Evolutionary conservation across 2,888 invertebrate genomes (phyloP), one percentile per base, ranked within the genome.

Genomic region (Drosophila dives): DNA sequence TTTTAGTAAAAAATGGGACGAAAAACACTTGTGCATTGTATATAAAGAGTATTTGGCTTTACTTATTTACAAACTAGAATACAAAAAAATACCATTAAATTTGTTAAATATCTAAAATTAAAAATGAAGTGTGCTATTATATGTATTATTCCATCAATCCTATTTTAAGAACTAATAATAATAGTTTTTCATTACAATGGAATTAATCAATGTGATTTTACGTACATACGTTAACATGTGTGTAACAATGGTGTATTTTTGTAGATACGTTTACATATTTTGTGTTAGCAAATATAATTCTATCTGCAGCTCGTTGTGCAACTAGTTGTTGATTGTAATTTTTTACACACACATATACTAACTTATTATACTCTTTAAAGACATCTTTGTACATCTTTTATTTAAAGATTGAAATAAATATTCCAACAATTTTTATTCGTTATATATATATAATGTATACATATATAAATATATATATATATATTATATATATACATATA

Each of bases 301-400:
- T 26, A 26, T 49, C 49, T 26, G 49, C 49, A 49, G 15, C 26
- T 49, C 26, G 26, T 26, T 17, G 49, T 26, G 15, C 26, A 15
- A 45, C 20, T 45, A 45, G 45, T 20, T 45, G 5, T 6, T 20
- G 11, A 12, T 20, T 45, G 20, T 20, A 12, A 49, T 49, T 17
- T 49, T 49, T 8, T 49, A 49, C 26, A 49, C 17, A 17, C 17
- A 49, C 49, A 26, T 10, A 49, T 49, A 49, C 26, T 49, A 49
- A 49, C 26, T 45, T 45, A 45, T 45, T 45, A 49, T 51, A 32
- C 12, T 45, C 26, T 55, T 20, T 50, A 34, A 54, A 48, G 20
- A 62, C 32, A 49, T 29, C 60, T 38, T 12, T 60, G 12, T 53
- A 33, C 50, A 34, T 20, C 54, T 54, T 33, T 33, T n/a, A 34